Percentiles rank a stretch among this genome's conserved stretches.
phyloP scores from a whole-genome alignment of 2,888 invertebrate genomes.

The Spisula solida region DNA sequence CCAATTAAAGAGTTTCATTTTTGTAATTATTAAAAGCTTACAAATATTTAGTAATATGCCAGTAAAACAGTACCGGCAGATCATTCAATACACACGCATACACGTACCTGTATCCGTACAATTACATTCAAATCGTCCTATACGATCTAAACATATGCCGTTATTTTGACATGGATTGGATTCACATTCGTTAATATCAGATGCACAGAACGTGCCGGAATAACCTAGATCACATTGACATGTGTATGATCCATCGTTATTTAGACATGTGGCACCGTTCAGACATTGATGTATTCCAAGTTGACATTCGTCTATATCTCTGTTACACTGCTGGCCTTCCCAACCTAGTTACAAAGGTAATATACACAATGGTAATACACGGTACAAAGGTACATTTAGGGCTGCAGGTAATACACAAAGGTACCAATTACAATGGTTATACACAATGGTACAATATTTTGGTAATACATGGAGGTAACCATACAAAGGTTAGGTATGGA shows the following conservation, averaged over 20 bases:
- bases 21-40: too few species aligned
- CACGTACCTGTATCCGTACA: constrained; percentile 67
- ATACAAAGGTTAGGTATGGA: too few species aligned
- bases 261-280: constrained; percentile 93
- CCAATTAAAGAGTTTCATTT: too few species aligned
- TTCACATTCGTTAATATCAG: constrained; percentile 89
- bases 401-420: too few species aligned
- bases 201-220: constrained; percentile 88
- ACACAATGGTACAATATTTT: too few species aligned
- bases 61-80: too few species aligned
- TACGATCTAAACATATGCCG: constrained; percentile 51
- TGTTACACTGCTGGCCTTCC: constrained; percentile 69
- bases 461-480: too few species aligned
- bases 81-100: too few species aligned
- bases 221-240: constrained; percentile 79
- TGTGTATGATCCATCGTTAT: constrained; percentile 90
- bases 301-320: constrained; percentile 81
- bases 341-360: constrained; percentile 39
- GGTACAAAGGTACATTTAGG: neutral
- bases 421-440: too few species aligned
- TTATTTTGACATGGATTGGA: constrained; percentile 83
- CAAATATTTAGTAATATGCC: too few species aligned
- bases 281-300: constrained; percentile 88
- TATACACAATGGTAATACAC: neutral
- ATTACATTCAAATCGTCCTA: constrained; percentile 68